Base-by-base conservation (phyloP, 37 sponge, comb jelly and placozoan species). In the Spongia lamella region DNA sequence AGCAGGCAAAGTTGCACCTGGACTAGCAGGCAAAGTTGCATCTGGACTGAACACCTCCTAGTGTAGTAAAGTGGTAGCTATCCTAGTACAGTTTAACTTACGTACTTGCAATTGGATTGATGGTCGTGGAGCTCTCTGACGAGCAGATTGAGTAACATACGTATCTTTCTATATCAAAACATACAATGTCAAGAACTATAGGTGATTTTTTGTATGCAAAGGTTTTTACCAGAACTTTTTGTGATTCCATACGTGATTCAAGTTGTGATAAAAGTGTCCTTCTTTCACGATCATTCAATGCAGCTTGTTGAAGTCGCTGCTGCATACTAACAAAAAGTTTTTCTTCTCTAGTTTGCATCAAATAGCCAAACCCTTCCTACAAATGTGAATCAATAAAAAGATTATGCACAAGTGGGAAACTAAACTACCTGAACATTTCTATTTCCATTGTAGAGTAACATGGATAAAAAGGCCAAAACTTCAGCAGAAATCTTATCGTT, bases 401-500 rank as follows among this genome's bases (percentile, higher is more conserved):
- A n/a, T n/a, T n/a, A n/a, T n/a, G n/a, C n/a, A n/a, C n/a, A n/a
- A n/a, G n/a, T n/a, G n/a, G n/a, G n/a, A n/a, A n/a, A n/a, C n/a
- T n/a, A n/a, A n/a, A n/a, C n/a, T 16, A 62, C 72, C 72, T 80
- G 81, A 43, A 84, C 85, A 20, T 11, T 39, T 52, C 34, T 38
- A 35, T 84, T 76, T n/a, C 78, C 85, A 26, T 39, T 49, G 53
- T 52, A 84, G 3, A 84, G 60, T 38, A 84, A 30, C 5, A 50
- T 30, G 2, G 70, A 56, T 25, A 84, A 57, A 22, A 84, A 78
- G 3, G 85, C 78, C 11, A 84, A 47, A 6, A 69, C 76, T 47
- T 84, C 85, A 24, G 68, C 62, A 53, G 76, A 60, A 5, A 68
- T 77, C 16, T 21, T 14, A 3, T 84, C 85, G 6, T 77, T 77